A percentile compares a stretch with the other conserved stretches of the same genome.
Conservation (phyloP, 2,888 invertebrate genomes). For the Magallana nippona region DNA sequence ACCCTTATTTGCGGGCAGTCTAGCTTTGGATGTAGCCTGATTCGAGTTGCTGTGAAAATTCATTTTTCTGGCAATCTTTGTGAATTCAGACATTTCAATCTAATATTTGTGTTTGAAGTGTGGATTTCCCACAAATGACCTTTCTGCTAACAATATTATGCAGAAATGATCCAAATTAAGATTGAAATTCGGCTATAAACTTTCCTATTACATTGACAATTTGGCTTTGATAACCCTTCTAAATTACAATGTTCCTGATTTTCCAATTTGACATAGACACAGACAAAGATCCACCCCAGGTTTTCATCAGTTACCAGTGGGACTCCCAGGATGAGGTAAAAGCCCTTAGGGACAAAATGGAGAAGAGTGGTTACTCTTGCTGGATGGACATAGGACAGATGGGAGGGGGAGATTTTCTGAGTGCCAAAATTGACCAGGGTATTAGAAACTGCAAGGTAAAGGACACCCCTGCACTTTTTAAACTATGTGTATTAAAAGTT, state of each 20-base stretch:
- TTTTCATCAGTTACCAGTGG: slow-evolving; percentile 81
- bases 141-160: too few species aligned
- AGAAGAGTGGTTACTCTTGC: slow-evolving; percentile 79
- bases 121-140: too few species aligned
- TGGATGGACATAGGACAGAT: slow-evolving; percentile 81
- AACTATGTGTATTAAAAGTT: neutral
- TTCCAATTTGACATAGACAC: slow-evolving; percentile 49
- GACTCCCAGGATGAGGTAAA: slow-evolving; percentile 79
- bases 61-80: too few species aligned
- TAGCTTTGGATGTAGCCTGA: too few species aligned
- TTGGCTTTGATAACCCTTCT: too few species aligned
- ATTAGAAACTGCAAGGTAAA: slow-evolving; percentile 79
- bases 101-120: too few species aligned
- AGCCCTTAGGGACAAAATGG: slow-evolving; percentile 77
- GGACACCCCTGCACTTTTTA: neutral
- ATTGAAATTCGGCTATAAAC: too few species aligned
- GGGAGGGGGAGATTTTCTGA: slow-evolving; percentile 80
- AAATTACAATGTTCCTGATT: neutral
- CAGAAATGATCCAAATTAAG: too few species aligned
- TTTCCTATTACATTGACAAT: too few species aligned
- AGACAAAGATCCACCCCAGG: slow-evolving; percentile 73
- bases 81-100: too few species aligned
- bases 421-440: slow-evolving; percentile 80
- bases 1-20: too few species aligned
- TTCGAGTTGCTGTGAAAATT: too few species aligned